These are phyloP conservation scores for Agonopterix arenella DNA, from an alignment of 2,888 invertebrate species.

Conservation along the genomic window DNA sequence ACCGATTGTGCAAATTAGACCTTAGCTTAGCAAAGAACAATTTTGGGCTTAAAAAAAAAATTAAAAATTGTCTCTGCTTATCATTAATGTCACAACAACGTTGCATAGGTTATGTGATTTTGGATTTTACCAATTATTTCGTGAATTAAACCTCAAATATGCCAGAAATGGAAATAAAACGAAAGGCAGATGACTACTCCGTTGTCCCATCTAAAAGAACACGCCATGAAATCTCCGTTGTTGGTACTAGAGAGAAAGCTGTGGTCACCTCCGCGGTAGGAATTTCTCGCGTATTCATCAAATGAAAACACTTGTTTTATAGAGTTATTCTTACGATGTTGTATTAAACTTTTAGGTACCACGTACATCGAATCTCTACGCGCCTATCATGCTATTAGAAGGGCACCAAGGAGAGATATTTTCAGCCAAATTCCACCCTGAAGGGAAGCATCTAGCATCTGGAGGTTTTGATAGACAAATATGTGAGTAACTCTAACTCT, in stretches of 20 bases:
- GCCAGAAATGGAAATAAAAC: constrained; percentile 75
- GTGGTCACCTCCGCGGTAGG: constrained; percentile 82
- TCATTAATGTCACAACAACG: no score
- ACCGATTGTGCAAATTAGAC: no score
- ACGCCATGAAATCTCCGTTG: constrained; percentile 82
- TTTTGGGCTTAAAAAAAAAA: no score
- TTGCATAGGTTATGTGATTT: neutral
- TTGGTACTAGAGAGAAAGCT: constrained; percentile 84
- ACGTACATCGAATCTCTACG: constrained; percentile 90
- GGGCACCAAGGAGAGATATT: constrained; percentile 99
- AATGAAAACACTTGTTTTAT: neutral
- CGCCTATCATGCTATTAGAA: constrained; percentile 96
- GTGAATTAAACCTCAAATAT: constrained; percentile 24
- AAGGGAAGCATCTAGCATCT: constrained; percentile 95
- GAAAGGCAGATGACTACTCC: constrained; percentile 79
- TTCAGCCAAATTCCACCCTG: constrained; percentile 94
- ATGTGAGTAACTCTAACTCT: constrained; percentile 77
- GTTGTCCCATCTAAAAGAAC: constrained; percentile 80
- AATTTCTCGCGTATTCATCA: neutral
- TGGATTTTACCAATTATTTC: neutral
- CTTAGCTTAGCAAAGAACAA: no score
- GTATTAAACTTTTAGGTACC: constrained; percentile 74
- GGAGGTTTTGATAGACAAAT: constrained; percentile 97
- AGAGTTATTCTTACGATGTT: neutral
- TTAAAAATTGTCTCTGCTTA: no score